phyloP scores from a whole-genome alignment of 1,140 invertebrate species.

The Anastrepha obliqua region DNA sequence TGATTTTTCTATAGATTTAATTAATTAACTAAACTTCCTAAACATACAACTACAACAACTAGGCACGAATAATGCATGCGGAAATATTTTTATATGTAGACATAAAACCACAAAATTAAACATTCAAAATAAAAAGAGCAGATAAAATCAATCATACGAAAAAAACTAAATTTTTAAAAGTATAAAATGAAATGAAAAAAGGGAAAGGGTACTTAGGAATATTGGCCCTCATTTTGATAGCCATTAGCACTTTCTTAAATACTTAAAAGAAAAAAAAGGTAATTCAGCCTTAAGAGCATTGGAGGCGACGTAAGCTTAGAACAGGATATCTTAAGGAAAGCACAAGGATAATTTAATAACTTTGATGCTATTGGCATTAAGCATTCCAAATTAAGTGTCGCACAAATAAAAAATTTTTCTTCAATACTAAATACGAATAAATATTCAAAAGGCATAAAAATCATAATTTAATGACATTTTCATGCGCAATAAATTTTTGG shows the following conservation, averaged over 20 bases:
- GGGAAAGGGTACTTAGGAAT: too few relatives aligned
- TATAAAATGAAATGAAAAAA: too few relatives aligned
- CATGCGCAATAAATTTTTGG: conserved; percentile 37
- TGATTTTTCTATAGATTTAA: too few relatives aligned
- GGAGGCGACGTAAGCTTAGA: neutral
- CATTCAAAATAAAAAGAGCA: too few relatives aligned
- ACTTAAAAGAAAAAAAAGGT: neutral
- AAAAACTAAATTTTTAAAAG: too few relatives aligned
- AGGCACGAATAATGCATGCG: too few relatives aligned
- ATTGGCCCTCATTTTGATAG: too few relatives aligned
- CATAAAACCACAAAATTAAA: too few relatives aligned
- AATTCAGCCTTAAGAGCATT: neutral
- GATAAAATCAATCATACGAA: too few relatives aligned
- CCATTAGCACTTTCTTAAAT: neutral
- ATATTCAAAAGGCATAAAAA: neutral
- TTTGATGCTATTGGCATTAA: conserved; percentile 41
- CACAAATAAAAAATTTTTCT: neutral
- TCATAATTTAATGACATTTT: conserved; percentile 12
- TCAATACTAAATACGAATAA: neutral
- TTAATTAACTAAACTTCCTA: too few relatives aligned
- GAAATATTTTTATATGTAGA: too few relatives aligned
- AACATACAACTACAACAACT: too few relatives aligned
- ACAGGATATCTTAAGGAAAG: neutral
- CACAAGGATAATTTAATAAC: neutral
- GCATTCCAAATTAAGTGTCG: neutral